A percentile compares a stretch with the other conserved stretches of the same genome.
Conservation (phyloP, 2,888 invertebrate species). For the Choristoneura rosaceana region DNA sequence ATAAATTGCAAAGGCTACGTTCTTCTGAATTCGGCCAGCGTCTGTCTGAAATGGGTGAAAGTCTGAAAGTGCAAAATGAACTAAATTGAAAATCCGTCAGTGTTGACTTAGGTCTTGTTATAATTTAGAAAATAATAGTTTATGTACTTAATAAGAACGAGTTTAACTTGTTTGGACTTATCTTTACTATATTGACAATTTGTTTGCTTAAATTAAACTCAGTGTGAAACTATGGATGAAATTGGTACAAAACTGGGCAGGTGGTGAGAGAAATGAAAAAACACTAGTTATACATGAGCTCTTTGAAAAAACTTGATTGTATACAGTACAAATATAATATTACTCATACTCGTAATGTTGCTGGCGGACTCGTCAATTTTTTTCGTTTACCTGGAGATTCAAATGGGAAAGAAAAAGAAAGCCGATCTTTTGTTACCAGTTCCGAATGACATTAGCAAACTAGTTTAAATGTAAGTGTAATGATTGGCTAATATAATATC, state of each 20-base stretch:
- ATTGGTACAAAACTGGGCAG: neutral
- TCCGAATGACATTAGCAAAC: too few species aligned
- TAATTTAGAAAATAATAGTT: neutral
- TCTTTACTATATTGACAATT: neutral
- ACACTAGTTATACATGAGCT: neutral
- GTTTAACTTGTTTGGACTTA: neutral
- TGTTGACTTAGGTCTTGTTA: constrained; percentile 19
- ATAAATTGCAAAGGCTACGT: constrained; percentile 1
- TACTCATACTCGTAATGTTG: too few species aligned
- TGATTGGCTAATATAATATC: neutral
- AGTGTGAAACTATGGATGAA: neutral
- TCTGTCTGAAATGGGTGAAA: constrained; percentile 15
- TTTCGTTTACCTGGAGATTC: too few species aligned
- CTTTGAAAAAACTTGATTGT: neutral
- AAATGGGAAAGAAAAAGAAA: too few species aligned
- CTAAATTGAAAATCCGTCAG: constrained; percentile 28
- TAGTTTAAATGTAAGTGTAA: too few species aligned
- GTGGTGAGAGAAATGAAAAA: too few species aligned
- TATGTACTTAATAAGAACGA: neutral
- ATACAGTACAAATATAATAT: too few species aligned
- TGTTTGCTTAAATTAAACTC: neutral
- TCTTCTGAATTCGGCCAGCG: constrained; percentile 6
- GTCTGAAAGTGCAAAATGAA: constrained; percentile 23
- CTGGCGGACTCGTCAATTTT: too few species aligned
- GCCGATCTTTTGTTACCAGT: too few species aligned